phyloP scores from a whole-genome alignment of 2,888 invertebrate species.

The Phalera bucephala region DNA sequence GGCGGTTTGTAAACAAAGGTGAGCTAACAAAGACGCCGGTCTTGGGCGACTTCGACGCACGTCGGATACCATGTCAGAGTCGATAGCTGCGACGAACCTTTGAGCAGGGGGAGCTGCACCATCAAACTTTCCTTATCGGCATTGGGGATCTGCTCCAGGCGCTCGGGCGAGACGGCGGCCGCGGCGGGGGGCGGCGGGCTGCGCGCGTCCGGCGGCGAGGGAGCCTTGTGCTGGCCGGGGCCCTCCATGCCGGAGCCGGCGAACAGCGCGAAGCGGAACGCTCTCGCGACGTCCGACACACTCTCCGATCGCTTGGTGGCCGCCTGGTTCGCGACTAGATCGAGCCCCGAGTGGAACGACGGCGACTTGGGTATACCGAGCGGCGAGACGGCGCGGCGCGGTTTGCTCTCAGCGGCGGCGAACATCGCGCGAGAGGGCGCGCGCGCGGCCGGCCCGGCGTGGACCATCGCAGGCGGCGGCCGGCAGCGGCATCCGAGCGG shows the following conservation, averaged over 20 bases:
- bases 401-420: constrained; percentile 77
- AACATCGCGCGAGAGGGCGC: constrained; percentile 80
- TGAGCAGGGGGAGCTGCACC: constrained; percentile 77
- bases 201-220: constrained; percentile 72
- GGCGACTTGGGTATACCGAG: constrained; percentile 93
- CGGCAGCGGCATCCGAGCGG: constrained; percentile 81
- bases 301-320: constrained; percentile 73
- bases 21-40: constrained; percentile 9
- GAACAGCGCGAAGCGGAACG: constrained; percentile 75
- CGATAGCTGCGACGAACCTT: constrained; percentile 67
- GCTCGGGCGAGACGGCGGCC: constrained; percentile 54
- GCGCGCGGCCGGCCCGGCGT: constrained; percentile 81
- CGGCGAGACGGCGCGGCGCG: constrained; percentile 82
- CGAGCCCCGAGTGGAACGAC: constrained; percentile 93
- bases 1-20: constrained; percentile 47
- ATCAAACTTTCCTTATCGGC: constrained; percentile 72
- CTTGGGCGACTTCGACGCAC: constrained; percentile 2
- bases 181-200: constrained; percentile 63
- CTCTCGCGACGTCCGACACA: constrained; percentile 75
- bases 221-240: constrained; percentile 65
- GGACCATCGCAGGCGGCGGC: constrained; percentile 82
- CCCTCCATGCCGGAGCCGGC: constrained; percentile 65
- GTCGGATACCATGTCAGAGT: constrained; percentile 7
- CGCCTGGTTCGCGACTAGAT: constrained; percentile 87
- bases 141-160: constrained; percentile 49